Base-by-base conservation (phyloP, 1,140 invertebrate genomes). In the Brachionus koreanus region DNA sequence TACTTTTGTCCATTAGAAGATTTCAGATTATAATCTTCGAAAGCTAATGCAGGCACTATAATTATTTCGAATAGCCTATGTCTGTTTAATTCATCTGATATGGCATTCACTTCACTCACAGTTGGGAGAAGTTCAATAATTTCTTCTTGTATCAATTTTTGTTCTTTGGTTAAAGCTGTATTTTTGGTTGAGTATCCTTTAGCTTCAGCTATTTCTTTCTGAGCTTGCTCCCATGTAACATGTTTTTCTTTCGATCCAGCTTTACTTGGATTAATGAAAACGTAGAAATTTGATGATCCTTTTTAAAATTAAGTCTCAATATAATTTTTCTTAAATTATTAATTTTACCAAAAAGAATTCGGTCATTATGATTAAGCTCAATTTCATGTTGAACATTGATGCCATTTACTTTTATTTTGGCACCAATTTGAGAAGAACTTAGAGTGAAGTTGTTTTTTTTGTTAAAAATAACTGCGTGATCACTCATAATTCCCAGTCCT, bases 121-220 rank as follows among this genome's bases (percentile, higher is more conserved):
- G 88, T 86, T 10, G 88, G 88, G 35, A 89, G 84, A 61, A 89
- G 86, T 67, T 89, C 88, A 29, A 89, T 83, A 35, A 89, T 86
- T 76, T 89, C 86, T 76, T 89, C 88, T 81, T 89, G 88, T 23
- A 86, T 86, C 23, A 87, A 85, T 83, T 88, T 86, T 84, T 89
- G 88, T 75, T 89, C 88, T 89, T 88, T 88, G 23, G 84, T 83
- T 37, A 84, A 43, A 29, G 82, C 33, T 13, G 61, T 52, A 75
- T 65, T 52, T 19, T 85, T 84, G 75, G 86, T 87, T n/a, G 86
- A 84, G 84, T 87, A 89, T 23, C 88, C 88, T 82, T 88, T 88
- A 19, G 87, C 88, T 75, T 88, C 85, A 52, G 88, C 88, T 76
- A 89, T 88, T 85, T 89, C 88, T 82, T 88, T 89, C 85, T 89